Evolutionary conservation across 2,888 invertebrate genomes (phyloP).

Genomic region (Chrysotoxum bicinctum): DNA sequence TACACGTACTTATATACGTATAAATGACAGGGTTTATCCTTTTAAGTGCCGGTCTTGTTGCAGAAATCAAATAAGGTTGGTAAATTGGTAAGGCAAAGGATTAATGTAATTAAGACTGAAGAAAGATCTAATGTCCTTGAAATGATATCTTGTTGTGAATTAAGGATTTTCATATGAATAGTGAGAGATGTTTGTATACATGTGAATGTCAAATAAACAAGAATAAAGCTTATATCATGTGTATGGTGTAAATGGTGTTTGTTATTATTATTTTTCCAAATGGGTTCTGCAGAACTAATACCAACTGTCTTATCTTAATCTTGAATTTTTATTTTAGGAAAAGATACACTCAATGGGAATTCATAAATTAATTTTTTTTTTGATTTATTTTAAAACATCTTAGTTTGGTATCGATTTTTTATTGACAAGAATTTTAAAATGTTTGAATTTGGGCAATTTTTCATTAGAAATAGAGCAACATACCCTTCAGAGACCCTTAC

Average conservation of each 20-base stretch:
- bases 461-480: too few relatives aligned
- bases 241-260: neutral
- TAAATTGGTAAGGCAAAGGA: conserved; percentile 14
- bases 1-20: conserved; percentile 5
- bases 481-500: too few relatives aligned
- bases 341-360: too few relatives aligned
- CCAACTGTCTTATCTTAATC: too few relatives aligned
- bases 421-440: too few relatives aligned
- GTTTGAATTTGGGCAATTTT: too few relatives aligned
- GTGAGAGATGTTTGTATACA: neutral
- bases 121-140: conserved; percentile 51
- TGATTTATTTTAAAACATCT: too few relatives aligned
- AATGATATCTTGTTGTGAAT: conserved; percentile 12
- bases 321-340: too few relatives aligned
- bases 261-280: too few relatives aligned
- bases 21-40: conserved; percentile 51
- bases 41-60: conserved; percentile 40
- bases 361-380: too few relatives aligned
- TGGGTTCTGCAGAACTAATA: too few relatives aligned
- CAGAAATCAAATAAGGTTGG: conserved; percentile 21
- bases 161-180: neutral
- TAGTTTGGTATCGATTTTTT: too few relatives aligned
- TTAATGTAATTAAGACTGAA: conserved; percentile 54
- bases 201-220: neutral
- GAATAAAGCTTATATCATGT: neutral